Evolutionary conservation across 2,113 vertebrate genomes (phyloP).

Genomic region (Thinocorus orbignyianus): DNA sequence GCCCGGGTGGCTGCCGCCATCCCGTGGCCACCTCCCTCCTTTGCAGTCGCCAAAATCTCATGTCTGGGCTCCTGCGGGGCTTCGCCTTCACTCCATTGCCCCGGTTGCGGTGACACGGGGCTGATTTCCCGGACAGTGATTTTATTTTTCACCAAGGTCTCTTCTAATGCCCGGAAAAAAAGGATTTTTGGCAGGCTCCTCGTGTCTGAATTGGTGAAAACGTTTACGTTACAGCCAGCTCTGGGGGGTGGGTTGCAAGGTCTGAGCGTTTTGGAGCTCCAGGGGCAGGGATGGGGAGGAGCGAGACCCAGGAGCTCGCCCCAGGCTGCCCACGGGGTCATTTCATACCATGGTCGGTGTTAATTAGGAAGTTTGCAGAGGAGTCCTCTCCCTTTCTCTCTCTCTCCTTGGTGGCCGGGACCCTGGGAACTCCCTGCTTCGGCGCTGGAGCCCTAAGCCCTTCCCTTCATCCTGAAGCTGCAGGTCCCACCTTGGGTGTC

Average conservation of each 20-base stretch:
- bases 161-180: not conserved
- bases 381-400: not conserved
- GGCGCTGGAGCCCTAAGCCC: not conserved
- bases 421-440: not conserved
- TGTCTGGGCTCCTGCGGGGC: not conserved
- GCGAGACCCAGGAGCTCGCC: not conserved
- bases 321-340: not conserved
- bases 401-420: not conserved
- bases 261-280: not conserved
- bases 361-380: not conserved
- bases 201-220: not conserved
- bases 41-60: fast-evolving
- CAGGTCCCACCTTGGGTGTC: not conserved
- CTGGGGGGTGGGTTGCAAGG: not conserved
- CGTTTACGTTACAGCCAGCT: not conserved
- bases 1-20: not conserved
- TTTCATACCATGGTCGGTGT: not conserved
- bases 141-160: not conserved
- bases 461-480: not conserved
- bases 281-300: not conserved
- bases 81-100: not conserved
- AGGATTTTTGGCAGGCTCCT: not conserved
- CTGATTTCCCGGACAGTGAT: not conserved
- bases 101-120: not conserved
- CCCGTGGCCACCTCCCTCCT: not conserved